A percentile compares a stretch with the other conserved stretches of the same genome.
These are phyloP conservation scores for Caenorhabditis sinica DNA, from an alignment of 2,888 invertebrate genomes.

Conservation along the genomic window DNA sequence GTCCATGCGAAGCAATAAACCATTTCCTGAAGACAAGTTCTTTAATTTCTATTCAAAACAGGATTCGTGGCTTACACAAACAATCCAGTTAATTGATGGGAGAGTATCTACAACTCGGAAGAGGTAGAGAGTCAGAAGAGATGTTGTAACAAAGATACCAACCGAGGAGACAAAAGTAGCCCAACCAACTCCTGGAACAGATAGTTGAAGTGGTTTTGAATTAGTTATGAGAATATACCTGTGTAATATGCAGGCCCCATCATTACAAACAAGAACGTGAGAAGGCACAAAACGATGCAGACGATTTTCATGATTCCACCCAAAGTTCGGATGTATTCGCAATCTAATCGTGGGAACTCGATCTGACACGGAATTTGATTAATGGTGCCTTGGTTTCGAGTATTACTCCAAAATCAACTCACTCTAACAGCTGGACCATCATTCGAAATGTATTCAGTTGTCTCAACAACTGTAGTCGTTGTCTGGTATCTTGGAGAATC, in stretches of 20 bases:
- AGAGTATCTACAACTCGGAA: conserved; percentile 93
- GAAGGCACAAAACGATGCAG: conserved; percentile 87
- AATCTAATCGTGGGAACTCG: conserved; percentile 87
- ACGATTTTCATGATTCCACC: conserved; percentile 90
- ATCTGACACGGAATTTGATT: conserved; percentile 59
- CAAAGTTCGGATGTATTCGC: conserved; percentile 88
- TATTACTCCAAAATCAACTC: neutral
- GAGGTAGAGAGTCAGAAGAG: conserved; percentile 90
- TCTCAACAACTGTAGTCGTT: conserved; percentile 76
- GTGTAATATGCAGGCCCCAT: conserved; percentile 85
- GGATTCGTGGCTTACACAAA: conserved; percentile 86
- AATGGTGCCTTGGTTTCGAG: no score
- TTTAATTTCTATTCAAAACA: neutral
- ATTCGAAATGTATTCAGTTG: conserved; percentile 73
- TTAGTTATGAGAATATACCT: conserved; percentile 43
- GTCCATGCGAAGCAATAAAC: conserved; percentile 89
- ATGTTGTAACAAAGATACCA: conserved; percentile 92
- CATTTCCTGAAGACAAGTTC: conserved; percentile 87
- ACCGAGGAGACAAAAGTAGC: conserved; percentile 87
- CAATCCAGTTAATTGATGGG: conserved; percentile 92
- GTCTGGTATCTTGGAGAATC: conserved; percentile 72
- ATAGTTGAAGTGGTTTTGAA: neutral
- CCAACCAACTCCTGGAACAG: conserved; percentile 87
- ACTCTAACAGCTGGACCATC: conserved; percentile 73
- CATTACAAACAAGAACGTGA: conserved; percentile 91